Evolutionary conservation across 2,113 vertebrate genomes (phyloP), one percentile per base, ranked within the genome.

Genomic region (Leptobrachium ailaonicum): DNA sequence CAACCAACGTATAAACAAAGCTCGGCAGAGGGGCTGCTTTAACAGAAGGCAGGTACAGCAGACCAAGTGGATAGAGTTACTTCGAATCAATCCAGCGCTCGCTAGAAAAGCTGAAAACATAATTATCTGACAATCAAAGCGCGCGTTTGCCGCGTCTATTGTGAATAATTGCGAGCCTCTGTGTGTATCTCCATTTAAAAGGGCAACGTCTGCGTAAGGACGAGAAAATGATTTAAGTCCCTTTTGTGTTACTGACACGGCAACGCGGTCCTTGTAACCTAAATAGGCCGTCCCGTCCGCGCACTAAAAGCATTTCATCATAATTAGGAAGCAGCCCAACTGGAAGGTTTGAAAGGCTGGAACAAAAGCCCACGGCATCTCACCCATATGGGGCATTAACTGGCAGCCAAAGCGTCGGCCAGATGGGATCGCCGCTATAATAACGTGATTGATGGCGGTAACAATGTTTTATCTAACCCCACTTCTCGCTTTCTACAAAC

Each of bases 241-340:
- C 77, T 66, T 64, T 79, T 79, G 77, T 79, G 41, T 54, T 54
- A 14, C 60, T 54, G 77, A 73, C 77, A 79, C 66, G 12, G 45
- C 70, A 66, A 72, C 43, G 77, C 42, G 70, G 45, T 66, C 71
- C 77, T 69, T 56, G 69, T 72, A 79, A 79, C 77, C 77, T 73
- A 73, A 73, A 79, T 73, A 66, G 70, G 56, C 63, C 66, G 62
- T 67, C 71, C 78, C 78, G 67, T 73, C 73, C 67, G 71, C 32
- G 63, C 45, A 44, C 62, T 73, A 66, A 79, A 80, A 80, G 71
- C 78, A 67, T 80, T 80, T 73, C 70, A 80, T 80, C 78, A 80
- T 80, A 80, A 80, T 80, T 80, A 80, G 78, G 60, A 73, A 72
- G n/a, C n/a, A 43, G 64, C 78, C 71, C 71, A 80, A 80, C 78